phyloP scores from a whole-genome alignment of 2,888 invertebrate genomes.

The Timandra comae region DNA sequence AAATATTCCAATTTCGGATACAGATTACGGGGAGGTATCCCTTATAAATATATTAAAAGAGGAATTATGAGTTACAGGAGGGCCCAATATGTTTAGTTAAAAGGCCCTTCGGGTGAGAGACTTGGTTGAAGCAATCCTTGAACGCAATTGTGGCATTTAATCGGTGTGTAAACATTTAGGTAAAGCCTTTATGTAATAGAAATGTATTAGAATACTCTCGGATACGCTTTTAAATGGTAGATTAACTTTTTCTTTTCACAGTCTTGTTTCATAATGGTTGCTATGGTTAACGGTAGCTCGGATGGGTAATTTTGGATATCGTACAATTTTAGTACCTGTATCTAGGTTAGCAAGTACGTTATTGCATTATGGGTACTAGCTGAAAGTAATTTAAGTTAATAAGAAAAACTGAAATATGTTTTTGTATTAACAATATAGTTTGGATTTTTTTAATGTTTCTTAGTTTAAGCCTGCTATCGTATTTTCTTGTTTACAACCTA shows the following conservation, averaged over 20 bases:
- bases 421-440: too few relatives aligned
- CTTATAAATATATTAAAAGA: conserved; percentile 56
- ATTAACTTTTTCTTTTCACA: not conserved
- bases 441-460: too few relatives aligned
- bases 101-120: conserved; percentile 13
- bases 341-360: too few relatives aligned
- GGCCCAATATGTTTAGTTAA: conserved; percentile 30
- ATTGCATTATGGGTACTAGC: too few relatives aligned
- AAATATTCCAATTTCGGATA: conserved; percentile 53
- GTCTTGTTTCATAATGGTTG: too few relatives aligned
- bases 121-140: conserved; percentile 2
- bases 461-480: too few relatives aligned
- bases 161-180: conserved; percentile 14
- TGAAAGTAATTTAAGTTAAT: too few relatives aligned
- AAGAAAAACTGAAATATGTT: too few relatives aligned
- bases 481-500: too few relatives aligned
- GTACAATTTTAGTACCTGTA: too few relatives aligned
- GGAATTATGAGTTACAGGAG: conserved; percentile 43
- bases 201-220: not conserved
- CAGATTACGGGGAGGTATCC: conserved; percentile 46
- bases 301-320: too few relatives aligned
- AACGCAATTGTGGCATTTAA: conserved; percentile 17
- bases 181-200: not conserved
- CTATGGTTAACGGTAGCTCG: too few relatives aligned
- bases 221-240: not conserved